phyloP scores from a whole-genome alignment of 2,113 vertebrate species.

The Pygoscelis antarcticus region DNA sequence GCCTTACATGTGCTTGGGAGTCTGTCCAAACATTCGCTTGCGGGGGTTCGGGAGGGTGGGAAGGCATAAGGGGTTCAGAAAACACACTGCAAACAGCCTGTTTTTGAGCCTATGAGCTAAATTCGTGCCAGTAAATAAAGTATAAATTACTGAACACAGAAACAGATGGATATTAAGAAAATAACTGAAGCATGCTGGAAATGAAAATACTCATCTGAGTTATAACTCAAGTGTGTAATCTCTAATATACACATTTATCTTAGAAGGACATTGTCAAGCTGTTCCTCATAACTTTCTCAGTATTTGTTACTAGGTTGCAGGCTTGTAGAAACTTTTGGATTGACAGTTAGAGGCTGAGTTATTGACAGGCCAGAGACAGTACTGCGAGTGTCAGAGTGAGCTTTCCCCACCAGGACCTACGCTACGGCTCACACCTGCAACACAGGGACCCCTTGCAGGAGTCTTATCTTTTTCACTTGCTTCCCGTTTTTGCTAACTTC shows the following conservation, averaged over 20 bases:
- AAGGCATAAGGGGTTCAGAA: neutral
- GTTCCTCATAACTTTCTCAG: conserved; percentile 21
- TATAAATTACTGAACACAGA: conserved; percentile 12
- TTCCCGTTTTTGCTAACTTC: neutral
- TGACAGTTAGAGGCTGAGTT: neutral
- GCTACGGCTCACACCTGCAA: neutral
- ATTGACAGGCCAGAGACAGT: neutral
- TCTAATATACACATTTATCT: conserved; percentile 33
- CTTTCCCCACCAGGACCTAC: accelerated
- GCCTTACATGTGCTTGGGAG: neutral
- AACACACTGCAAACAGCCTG: neutral
- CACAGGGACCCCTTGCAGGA: neutral
- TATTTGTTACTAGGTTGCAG: neutral
- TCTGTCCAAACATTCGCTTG: neutral
- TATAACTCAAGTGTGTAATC: neutral
- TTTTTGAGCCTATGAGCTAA: neutral
- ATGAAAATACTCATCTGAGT: neutral
- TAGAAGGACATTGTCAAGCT: conserved; percentile 20
- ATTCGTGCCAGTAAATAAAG: conserved; percentile 28
- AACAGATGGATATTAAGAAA: conserved; percentile 53
- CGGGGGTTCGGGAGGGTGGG: neutral
- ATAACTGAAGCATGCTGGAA: conserved; percentile 4
- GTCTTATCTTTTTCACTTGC: too few species aligned
- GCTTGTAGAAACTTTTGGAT: neutral
- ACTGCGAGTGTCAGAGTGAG: neutral